A percentile compares a stretch with the other conserved stretches of the same genome.
phyloP scores from a whole-genome alignment of 2,888 invertebrate species.

The Esperia sulphurella region DNA sequence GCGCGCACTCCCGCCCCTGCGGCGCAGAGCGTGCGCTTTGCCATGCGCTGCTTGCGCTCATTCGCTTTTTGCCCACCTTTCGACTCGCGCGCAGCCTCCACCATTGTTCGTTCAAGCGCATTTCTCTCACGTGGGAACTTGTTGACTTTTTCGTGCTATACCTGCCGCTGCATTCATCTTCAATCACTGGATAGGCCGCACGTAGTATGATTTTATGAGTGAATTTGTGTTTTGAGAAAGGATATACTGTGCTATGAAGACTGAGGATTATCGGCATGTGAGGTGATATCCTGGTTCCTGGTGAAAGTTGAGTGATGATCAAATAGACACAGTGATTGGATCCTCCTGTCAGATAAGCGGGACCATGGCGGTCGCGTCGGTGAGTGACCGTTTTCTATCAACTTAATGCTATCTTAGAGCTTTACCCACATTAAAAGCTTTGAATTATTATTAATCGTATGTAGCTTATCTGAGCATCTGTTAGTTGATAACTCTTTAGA shows the following conservation, averaged over 20 bases:
- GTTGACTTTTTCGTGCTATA: constrained; percentile 61
- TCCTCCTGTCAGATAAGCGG: constrained; percentile 48
- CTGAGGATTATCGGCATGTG: constrained; percentile 46
- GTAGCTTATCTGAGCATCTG: no score
- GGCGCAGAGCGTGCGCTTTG: constrained; percentile 15
- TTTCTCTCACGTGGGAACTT: constrained; percentile 76
- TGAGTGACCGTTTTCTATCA: constrained; percentile 34
- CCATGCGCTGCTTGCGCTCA: constrained; percentile 45
- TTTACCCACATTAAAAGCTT: no score
- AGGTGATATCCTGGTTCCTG: constrained; percentile 43
- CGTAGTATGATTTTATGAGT: constrained; percentile 37
- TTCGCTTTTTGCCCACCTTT: constrained; percentile 78
- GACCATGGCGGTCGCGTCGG: constrained; percentile 59
- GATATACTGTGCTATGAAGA: constrained; percentile 44
- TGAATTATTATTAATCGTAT: no score
- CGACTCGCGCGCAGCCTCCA: constrained; percentile 73
- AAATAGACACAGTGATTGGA: constrained; percentile 55
- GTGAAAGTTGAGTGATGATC: constrained; percentile 71
- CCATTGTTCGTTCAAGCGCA: constrained; percentile 59
- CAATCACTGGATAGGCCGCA: constrained; percentile 44
- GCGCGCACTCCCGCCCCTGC: constrained; percentile 11
- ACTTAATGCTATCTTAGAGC: not conserved
- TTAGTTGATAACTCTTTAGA: no score
- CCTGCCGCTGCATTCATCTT: constrained; percentile 46
- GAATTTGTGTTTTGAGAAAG: constrained; percentile 33